Conservation (phyloP, 2,113 vertebrate genomes). For the Osmerus mordax region DNA sequence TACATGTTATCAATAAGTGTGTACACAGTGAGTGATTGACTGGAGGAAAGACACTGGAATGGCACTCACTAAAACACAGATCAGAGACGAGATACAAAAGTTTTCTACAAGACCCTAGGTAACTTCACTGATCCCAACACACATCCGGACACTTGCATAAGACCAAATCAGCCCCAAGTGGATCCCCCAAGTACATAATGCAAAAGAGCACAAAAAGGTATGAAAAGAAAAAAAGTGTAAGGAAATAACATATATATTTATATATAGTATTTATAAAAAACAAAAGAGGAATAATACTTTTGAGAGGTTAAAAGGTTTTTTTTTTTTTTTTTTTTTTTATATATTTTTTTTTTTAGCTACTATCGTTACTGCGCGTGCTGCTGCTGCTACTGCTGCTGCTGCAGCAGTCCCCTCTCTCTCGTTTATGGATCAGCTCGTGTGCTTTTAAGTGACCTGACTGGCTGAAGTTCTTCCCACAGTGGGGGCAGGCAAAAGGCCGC, state of each 20-base stretch:
- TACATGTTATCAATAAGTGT: constrained; percentile 66
- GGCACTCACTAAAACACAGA: constrained; percentile 47
- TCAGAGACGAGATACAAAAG: constrained; percentile 50
- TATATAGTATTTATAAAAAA: constrained; percentile 63
- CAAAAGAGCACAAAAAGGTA: constrained; percentile 63
- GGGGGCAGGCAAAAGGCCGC: constrained; percentile 68
- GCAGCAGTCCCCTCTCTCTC: constrained; percentile 60
- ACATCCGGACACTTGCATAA: constrained; percentile 63
- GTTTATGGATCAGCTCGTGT: constrained; percentile 76
- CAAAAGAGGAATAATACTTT: constrained; percentile 69
- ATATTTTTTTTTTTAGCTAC: constrained; percentile 54
- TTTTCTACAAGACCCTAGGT: constrained; percentile 42
- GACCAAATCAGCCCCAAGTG: constrained; percentile 60
- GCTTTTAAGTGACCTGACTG: constrained; percentile 78
- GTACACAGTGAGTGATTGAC: constrained; percentile 70
- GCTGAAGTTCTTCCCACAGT: constrained; percentile 74
- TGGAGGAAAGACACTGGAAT: constrained; percentile 50
- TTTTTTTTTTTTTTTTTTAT: constrained; percentile 1
- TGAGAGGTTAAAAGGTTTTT: constrained; percentile 54
- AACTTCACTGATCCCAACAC: constrained; percentile 32
- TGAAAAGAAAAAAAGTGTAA: constrained; percentile 56
- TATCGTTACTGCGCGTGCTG: constrained; percentile 51
- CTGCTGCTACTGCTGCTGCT: constrained; percentile 45
- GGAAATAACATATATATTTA: constrained; percentile 47
- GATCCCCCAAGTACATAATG: constrained; percentile 46